Conservation (phyloP, 2,888 invertebrate species). For the Epistrophella euchroma region DNA sequence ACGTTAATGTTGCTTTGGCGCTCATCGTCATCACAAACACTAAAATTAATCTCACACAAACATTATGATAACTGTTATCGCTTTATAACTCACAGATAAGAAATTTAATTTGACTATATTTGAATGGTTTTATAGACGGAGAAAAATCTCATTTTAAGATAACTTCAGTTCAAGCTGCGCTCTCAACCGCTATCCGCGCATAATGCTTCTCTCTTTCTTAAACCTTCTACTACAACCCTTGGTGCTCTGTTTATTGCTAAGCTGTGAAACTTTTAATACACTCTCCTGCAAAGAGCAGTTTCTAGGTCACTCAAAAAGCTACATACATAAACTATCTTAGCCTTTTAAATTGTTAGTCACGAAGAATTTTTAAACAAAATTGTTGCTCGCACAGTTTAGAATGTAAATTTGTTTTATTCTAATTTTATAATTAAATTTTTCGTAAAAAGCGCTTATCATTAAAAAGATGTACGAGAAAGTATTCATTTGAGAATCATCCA, state of each 20-base stretch:
- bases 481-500: neutral
- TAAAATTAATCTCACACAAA: slow-evolving; percentile 12
- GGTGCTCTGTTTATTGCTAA: neutral
- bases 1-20: neutral
- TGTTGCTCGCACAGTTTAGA: neutral
- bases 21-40: neutral
- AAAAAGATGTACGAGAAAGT: neutral
- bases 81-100: slow-evolving; percentile 39
- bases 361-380: slow-evolving; percentile 43
- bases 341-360: slow-evolving; percentile 64
- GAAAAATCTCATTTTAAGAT: slow-evolving; percentile 22
- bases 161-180: slow-evolving; percentile 32
- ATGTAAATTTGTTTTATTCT: slow-evolving; percentile 33
- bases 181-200: slow-evolving; percentile 9
- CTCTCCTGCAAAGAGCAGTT: slow-evolving; percentile 12
- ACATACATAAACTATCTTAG: neutral
- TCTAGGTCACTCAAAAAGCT: slow-evolving; percentile 42
- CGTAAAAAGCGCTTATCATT: neutral
- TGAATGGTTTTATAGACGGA: slow-evolving; percentile 12
- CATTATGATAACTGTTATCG: slow-evolving; percentile 59
- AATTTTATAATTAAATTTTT: neutral
- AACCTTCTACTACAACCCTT: slow-evolving; percentile 7
- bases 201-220: neutral
- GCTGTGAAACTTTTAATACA: slow-evolving; percentile 7
- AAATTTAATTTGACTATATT: slow-evolving; percentile 49